Base-by-base conservation (phyloP, 2,113 vertebrate genomes). In the Anolis sagrei region DNA sequence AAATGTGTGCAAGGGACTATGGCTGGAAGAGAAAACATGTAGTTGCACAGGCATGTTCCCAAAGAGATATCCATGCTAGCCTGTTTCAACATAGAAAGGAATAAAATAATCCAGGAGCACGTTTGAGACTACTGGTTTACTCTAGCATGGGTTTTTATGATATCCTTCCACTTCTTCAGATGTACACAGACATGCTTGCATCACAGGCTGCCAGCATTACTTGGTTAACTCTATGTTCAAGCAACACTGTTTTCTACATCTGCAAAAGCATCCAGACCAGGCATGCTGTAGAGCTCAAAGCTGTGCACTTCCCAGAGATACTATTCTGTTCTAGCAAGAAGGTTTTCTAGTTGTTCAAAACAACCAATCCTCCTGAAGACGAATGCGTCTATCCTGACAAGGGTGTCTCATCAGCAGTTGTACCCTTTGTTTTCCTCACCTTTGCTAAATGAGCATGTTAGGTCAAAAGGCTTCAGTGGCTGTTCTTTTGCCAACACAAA, bases 391-490 rank as follows among this genome's bases (percentile, higher is more conserved):
- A 32, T 16, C 16, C 62, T 39, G 76, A 49, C 18, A 70, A 5
- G 51, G 25, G 34, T 77, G 68, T 58, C 62, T 84, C 76, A 69
- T 79, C 49, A 70, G 64, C 64, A 78, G 25, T 58, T 85, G 34
- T 10, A 10, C 29, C 7, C 21, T 70, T n/a, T 44, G n/a, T 62
- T 85, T 85, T 79, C 29, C 84, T 79, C 49, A 79, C 54, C 29
- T 62, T 62, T 79, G 21, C 13, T 85, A 44, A 85, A 39, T 39
- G 54, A 85, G 54, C 51, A 72, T 23, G 11, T 62, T n/a, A 79
- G 76, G 76, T 70, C 66, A 79, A 69, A 85, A 72, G 29, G 36
- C 3, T 72, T 78, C 58, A 58, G 13, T 44, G n/a, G 48, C 19
- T 58, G 18, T 36, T 61, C 32, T 39, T 74, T 82, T 82, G 27